Base-by-base conservation (phyloP, 2,888 invertebrate genomes). In the Strigamia crassipes region DNA sequence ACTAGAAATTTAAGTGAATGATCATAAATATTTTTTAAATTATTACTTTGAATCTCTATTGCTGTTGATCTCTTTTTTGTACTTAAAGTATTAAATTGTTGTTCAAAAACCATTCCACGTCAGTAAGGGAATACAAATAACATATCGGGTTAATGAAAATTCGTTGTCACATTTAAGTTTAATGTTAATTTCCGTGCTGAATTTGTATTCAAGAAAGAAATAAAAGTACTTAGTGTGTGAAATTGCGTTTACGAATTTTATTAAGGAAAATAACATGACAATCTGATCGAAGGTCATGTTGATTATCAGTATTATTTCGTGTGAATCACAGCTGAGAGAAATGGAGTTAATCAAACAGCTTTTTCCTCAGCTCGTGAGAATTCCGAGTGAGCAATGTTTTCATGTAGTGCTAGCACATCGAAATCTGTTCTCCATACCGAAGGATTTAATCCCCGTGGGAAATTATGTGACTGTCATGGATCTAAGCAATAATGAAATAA, bases 401-500 rank as follows among this genome's bases (percentile, higher is more conserved):
- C 73, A 73, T 31, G 31, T 73, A 5, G 31, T 73, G 27, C 73
- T 73, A 1, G 73, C 73, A 15, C 31, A 73, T 27, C 31, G 23
- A 31, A 73, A 73, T 13, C 10, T 73, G 15, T 15, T 12, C 6
- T 27, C 73, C 2, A 31, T 73, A 31, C 73, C 73, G 12, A 73
- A 27, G 13, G 73, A 12, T 8, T 31, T 27, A 10, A 73, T 73
- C 2, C n/a, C 73, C 8, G 73, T 73, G 31, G 73, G 31, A 27
- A 73, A 31, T 1, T 73, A 73, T 27, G 31, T 73, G 9, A n/a
- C 12, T 23, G 73, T 92, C 84, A 88, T 94, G 84, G 94, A 94
- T 86, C 90, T 94, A 81, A 93, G 93, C 85, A 90, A 93, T 85
- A 94, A 94, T 86, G 91, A 92, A 86, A 91, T 94, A 84, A 91